phyloP scores from a whole-genome alignment of 2,888 invertebrate genomes.

The Pollenia labialis region DNA sequence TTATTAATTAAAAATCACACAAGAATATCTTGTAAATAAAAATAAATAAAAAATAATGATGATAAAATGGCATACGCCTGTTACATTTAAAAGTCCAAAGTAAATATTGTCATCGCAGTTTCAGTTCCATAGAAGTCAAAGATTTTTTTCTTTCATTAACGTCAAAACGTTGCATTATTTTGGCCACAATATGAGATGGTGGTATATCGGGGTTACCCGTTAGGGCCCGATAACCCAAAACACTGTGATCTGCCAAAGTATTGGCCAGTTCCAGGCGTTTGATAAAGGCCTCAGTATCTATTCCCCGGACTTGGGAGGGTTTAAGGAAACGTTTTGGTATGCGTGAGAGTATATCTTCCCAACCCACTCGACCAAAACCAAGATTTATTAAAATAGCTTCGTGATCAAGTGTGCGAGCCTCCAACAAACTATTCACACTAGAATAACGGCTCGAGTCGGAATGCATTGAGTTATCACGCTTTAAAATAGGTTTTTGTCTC shows the following conservation, averaged over 20 bases:
- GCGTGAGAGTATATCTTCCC: constrained; percentile 89
- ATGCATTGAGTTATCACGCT: constrained; percentile 82
- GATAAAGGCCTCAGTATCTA: constrained; percentile 90
- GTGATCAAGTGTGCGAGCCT: constrained; percentile 93
- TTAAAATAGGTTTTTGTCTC: constrained; percentile 74
- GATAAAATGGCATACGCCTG: constrained; percentile 49
- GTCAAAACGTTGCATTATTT: constrained; percentile 90
- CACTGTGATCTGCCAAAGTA: constrained; percentile 90
- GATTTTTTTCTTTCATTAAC: constrained; percentile 86
- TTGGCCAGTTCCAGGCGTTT: constrained; percentile 90
- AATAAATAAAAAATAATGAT: constrained; percentile 12
- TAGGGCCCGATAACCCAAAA: constrained; percentile 91
- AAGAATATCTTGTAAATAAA: constrained; percentile 70
- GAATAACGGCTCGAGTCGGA: constrained; percentile 88
- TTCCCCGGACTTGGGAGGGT: constrained; percentile 91
- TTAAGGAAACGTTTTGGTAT: constrained; percentile 92
- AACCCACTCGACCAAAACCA: constrained; percentile 90
- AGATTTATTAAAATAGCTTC: constrained; percentile 93
- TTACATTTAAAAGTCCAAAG: neutral
- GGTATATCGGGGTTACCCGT: constrained; percentile 91
- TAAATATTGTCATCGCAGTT: constrained; percentile 61
- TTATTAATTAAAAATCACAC: constrained; percentile 65
- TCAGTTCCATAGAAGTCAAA: constrained; percentile 81
- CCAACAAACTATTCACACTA: constrained; percentile 92
- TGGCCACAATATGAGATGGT: constrained; percentile 92